A percentile compares a stretch with the other conserved stretches of the same genome.
Conservation (phyloP, 2,797 vertebrate genomes). For the Carapus acus region DNA sequence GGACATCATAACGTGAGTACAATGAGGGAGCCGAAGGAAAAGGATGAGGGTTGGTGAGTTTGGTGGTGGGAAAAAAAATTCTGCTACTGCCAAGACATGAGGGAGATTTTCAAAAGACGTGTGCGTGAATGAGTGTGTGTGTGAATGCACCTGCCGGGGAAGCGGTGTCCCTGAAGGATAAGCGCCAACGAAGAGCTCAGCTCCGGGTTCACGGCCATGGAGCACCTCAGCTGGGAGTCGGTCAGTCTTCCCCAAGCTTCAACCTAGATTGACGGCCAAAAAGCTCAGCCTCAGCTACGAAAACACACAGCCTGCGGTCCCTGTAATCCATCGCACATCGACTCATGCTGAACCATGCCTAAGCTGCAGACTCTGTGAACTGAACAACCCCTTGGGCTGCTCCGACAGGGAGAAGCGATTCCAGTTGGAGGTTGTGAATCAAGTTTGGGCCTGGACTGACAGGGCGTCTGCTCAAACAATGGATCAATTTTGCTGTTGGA, state of each 20-base stretch:
- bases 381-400: neutral
- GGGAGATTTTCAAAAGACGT: neutral
- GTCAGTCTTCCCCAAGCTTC: slow-evolving; percentile 69
- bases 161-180: slow-evolving; percentile 64
- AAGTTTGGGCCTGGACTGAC: neutral
- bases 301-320: neutral
- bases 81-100: no score
- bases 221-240: slow-evolving; percentile 64
- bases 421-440: neutral
- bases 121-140: neutral
- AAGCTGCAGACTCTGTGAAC: neutral
- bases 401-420: neutral
- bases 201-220: slow-evolving; percentile 69
- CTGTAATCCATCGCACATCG: neutral
- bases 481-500: no score
- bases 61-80: no score
- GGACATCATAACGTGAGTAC: slow-evolving; percentile 53
- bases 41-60: no score
- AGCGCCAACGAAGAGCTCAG: slow-evolving; percentile 67
- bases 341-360: neutral
- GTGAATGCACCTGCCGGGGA: slow-evolving; percentile 66
- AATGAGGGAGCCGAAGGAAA: no score
- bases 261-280: slow-evolving; percentile 50
- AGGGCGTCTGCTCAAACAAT: neutral
- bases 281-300: slow-evolving; percentile 9